These are phyloP conservation scores for Agonopterix alstromeriana DNA, from an alignment of 2,888 invertebrate species.

Conservation along the genomic window DNA sequence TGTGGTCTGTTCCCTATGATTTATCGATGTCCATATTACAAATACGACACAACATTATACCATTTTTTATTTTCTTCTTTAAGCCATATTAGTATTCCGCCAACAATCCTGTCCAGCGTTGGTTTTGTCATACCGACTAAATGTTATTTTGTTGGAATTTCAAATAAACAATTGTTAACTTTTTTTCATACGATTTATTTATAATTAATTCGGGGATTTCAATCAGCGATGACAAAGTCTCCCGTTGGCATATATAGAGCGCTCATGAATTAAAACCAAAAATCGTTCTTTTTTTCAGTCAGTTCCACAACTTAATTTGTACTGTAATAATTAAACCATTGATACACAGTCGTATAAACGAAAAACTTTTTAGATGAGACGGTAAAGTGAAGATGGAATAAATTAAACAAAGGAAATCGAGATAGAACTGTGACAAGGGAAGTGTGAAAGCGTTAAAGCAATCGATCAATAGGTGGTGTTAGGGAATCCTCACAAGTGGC, in stretches of 20 bases:
- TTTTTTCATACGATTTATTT: constrained; percentile 50
- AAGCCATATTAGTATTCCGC: constrained; percentile 74
- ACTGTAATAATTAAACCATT: constrained; percentile 56
- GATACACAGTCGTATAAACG: neutral
- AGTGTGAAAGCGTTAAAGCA: constrained; percentile 8
- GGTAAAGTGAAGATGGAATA: neutral
- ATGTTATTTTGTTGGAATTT: constrained; percentile 75
- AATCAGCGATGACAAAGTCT: constrained; percentile 51
- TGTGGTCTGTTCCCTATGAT: constrained; percentile 74
- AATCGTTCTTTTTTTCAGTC: constrained; percentile 44
- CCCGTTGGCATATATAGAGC: constrained; percentile 46
- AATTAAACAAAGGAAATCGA: neutral
- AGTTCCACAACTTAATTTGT: constrained; percentile 65
- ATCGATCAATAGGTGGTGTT: constrained; percentile 16
- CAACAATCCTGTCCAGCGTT: constrained; percentile 66
- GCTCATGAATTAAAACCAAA: constrained; percentile 64
- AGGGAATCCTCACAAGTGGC: constrained; percentile 54
- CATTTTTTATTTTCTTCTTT: constrained; percentile 74
- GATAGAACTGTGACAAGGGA: constrained; percentile 8
- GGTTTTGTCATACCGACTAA: constrained; percentile 76
- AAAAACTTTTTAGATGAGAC: neutral
- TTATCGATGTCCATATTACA: constrained; percentile 75
- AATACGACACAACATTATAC: constrained; percentile 74
- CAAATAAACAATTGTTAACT: constrained; percentile 66
- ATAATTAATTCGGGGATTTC: constrained; percentile 58